Conservation (phyloP, 2,888 invertebrate species). For the Drosophila atroscutellata region DNA sequence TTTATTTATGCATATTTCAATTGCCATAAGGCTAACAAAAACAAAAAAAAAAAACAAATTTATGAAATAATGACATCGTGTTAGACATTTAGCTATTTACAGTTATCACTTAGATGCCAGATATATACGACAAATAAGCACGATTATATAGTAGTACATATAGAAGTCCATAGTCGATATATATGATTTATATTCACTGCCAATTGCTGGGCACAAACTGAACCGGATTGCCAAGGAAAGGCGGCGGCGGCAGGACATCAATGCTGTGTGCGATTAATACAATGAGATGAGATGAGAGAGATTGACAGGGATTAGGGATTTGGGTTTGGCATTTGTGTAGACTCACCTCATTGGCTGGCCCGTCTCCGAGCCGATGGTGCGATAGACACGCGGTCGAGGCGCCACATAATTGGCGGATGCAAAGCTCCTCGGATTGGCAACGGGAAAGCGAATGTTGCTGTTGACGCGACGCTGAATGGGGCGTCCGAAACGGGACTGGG, state of each 20-base stretch:
- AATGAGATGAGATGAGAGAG: not conserved
- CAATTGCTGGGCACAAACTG: conserved; percentile 78
- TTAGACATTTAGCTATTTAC: conserved; percentile 55
- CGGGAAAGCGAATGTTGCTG: conserved; percentile 68
- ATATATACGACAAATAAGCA: conserved; percentile 24
- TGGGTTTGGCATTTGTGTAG: not conserved
- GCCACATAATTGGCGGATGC: conserved; percentile 77
- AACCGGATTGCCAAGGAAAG: conserved; percentile 69
- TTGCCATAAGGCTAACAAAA: conserved; percentile 17
- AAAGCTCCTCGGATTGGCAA: conserved; percentile 74
- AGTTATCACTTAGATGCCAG: conserved; percentile 39
- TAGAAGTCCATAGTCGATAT: conserved; percentile 4
- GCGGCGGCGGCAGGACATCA: conserved; percentile 67
- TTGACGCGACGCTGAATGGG: conserved; percentile 8
- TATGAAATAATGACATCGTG: conserved; percentile 19
- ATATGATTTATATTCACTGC: conserved; percentile 40
- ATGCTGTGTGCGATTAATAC: conserved; percentile 31
- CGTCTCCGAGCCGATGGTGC: conserved; percentile 51
- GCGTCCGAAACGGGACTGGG: conserved; percentile 18
- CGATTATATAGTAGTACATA: conserved; percentile 20
- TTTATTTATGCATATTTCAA: conserved; percentile 39
- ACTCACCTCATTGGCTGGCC: conserved; percentile 56
- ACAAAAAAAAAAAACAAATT: conserved; percentile 20
- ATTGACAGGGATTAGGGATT: not conserved
- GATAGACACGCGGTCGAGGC: conserved; percentile 72